Percentiles rank a stretch among this genome's conserved stretches.
Conservation (phyloP, 2,113 vertebrate genomes). For the Pelecanoides urinatrix region DNA sequence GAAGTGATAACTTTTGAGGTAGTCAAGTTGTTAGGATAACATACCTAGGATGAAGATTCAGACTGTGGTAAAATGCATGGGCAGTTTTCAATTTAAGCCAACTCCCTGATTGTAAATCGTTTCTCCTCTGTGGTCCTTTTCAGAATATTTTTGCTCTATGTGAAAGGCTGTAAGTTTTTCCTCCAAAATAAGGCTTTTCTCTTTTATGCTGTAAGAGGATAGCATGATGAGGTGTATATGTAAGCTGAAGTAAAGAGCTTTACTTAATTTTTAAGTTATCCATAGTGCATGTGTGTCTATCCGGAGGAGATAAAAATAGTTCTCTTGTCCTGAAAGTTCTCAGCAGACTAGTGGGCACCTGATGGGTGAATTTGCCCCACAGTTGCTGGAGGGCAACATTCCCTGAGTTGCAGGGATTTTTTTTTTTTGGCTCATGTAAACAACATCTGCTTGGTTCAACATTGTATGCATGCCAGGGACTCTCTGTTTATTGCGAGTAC, state of each 20-base stretch:
- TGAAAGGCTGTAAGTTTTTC: neutral
- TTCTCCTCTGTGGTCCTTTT: neutral
- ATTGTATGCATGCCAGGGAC: neutral
- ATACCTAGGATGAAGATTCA: neutral
- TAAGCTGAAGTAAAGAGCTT: neutral
- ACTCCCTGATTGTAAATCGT: neutral
- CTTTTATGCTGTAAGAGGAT: neutral
- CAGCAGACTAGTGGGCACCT: neutral
- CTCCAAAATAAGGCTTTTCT: neutral
- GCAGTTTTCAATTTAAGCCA: neutral
- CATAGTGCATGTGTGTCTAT: neutral
- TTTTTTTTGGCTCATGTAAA: neutral
- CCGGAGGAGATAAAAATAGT: neutral
- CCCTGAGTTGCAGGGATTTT: rapidly evolving
- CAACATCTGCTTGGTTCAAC: neutral
- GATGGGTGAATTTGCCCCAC: neutral
- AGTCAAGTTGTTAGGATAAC: neutral
- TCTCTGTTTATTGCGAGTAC: neutral
- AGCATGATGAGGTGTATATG: neutral
- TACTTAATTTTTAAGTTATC: neutral
- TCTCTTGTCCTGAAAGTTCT: neutral
- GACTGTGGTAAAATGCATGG: neutral
- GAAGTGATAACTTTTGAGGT: neutral
- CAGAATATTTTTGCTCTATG: neutral
- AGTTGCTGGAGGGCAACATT: neutral